These are phyloP conservation scores for Penaeus monodon DNA, from an alignment of 2,888 invertebrate species.

Conservation along the genomic window DNA sequence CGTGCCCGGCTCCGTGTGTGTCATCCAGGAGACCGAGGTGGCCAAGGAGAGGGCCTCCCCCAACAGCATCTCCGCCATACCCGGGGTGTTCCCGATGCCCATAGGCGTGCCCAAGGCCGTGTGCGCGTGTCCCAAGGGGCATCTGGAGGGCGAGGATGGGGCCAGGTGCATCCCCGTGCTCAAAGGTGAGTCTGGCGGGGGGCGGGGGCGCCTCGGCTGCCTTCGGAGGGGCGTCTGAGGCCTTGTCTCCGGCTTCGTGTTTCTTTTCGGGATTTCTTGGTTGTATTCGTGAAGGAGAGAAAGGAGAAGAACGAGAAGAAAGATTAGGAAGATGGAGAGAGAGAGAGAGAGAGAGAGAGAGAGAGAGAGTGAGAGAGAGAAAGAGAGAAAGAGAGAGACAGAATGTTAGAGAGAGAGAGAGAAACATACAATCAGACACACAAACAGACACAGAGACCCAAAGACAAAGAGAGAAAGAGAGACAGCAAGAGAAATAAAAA, in stretches of 20 bases:
- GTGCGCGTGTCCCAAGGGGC: conserved; percentile 52
- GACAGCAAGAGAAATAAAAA: no score
- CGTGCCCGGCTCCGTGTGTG: conserved; percentile 55
- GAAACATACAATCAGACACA: no score
- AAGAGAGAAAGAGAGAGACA: no score
- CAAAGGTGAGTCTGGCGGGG: conserved; percentile 44
- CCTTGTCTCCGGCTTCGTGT: background rate
- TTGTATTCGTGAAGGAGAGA: no score
- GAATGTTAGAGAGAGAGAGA: no score
- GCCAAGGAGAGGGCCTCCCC: background rate
- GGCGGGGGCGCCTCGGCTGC: background rate
- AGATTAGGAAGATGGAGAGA: no score
- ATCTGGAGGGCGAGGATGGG: conserved; percentile 49
- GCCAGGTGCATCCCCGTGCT: conserved; percentile 56
- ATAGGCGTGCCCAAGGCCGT: conserved; percentile 41
- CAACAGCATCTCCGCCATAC: conserved; percentile 43
- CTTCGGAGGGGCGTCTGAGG: background rate
- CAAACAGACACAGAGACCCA: no score
- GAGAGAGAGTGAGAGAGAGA: no score
- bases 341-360: no score
- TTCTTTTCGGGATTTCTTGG: no score
- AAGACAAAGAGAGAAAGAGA: no score
- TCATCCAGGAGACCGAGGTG: conserved; percentile 24
- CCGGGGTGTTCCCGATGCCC: conserved; percentile 30
- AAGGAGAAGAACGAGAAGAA: no score